phyloP scores from a whole-genome alignment of 64 coral and sea anemone species.

The Pocillopora damicornis region DNA sequence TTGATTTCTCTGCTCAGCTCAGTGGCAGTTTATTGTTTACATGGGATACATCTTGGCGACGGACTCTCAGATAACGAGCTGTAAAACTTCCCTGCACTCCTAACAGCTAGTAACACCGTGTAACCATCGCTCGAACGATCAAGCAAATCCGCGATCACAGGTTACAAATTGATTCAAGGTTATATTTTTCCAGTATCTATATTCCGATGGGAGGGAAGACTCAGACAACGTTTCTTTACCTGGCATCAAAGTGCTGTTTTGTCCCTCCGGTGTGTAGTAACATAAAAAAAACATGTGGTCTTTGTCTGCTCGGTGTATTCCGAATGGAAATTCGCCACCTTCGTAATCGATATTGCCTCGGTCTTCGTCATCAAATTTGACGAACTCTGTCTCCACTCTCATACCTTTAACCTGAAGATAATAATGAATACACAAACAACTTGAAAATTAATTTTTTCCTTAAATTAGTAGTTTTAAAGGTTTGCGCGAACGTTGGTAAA shows the following conservation, averaged over 20 bases:
- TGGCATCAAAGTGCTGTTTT: conserved; percentile 1
- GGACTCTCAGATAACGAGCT: no score
- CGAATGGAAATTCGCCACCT: conserved; percentile 82
- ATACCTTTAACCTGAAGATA: conserved; percentile 65
- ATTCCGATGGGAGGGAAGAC: neutral
- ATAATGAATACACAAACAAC: neutral
- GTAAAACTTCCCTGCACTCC: no score
- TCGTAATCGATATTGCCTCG: conserved; percentile 89
- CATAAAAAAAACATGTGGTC: conserved; percentile 93
- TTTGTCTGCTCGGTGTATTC: conserved; percentile 73
- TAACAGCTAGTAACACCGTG: no score
- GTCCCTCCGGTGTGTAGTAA: conserved; percentile 69
- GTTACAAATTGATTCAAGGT: no score
- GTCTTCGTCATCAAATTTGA: conserved; percentile 98
- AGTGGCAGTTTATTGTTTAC: no score
- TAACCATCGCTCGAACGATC: no score
- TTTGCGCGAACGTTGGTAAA: neutral
- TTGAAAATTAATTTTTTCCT: neutral
- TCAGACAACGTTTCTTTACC: neutral
- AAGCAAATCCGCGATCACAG: no score
- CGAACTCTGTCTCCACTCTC: conserved; percentile 69
- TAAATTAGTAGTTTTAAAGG: neutral
- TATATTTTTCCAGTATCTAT: no score
- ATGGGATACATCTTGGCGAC: no score
- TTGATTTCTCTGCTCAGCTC: no score